phyloP scores from a whole-genome alignment of 2,797 vertebrate species.

The Lagothrix lagotricha region DNA sequence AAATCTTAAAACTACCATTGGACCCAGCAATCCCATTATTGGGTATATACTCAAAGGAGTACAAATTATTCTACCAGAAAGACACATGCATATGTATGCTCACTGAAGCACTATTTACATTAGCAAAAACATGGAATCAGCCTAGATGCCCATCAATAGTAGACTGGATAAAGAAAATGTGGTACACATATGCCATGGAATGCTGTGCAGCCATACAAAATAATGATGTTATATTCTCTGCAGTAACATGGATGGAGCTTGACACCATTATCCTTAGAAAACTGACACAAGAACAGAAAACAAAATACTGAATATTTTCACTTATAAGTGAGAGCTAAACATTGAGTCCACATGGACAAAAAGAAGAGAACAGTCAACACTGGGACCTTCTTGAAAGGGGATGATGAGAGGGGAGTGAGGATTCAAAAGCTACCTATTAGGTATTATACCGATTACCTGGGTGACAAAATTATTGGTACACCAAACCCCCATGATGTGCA shows the following conservation, averaged over 20 bases:
- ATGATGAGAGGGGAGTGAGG: neutral
- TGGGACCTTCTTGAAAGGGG: neutral
- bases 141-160: neutral
- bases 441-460: neutral
- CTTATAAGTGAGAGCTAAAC: neutral
- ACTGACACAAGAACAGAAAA: neutral
- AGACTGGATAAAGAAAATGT: neutral
- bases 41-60: neutral
- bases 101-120: neutral
- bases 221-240: neutral
- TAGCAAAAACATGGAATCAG: neutral
- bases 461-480: neutral
- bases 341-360: neutral
- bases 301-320: neutral
- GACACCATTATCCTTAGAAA: neutral
- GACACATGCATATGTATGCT: neutral
- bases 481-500: neutral
- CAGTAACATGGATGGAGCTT: neutral
- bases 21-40: neutral
- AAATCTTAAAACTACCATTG: neutral
- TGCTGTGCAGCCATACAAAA: neutral
- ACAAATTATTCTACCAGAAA: neutral
- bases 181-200: neutral
- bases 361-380: neutral
- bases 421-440: neutral